phyloP scores from a whole-genome alignment of 2,113 vertebrate species.

The Peromyscus leucopus region DNA sequence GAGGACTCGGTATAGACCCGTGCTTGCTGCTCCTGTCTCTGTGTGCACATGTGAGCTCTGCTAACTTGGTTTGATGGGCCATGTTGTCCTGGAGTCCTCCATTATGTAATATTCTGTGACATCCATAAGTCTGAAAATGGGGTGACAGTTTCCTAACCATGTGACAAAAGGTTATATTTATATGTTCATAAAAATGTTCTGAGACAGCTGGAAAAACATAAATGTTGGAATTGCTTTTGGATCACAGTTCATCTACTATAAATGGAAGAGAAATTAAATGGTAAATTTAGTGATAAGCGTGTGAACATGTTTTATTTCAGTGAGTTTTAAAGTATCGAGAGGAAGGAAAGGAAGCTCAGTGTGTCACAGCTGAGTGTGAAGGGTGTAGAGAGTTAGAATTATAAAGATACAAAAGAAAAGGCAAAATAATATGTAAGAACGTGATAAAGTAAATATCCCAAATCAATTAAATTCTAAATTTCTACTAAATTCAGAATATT shows the following conservation, averaged over 20 bases:
- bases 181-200: not conserved
- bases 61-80: not conserved
- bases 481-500: not conserved
- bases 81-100: not conserved
- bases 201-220: constrained; percentile 9
- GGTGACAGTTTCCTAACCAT: not conserved
- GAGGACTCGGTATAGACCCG: not conserved
- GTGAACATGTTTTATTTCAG: not conserved
- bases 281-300: not conserved
- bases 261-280: constrained; percentile 1
- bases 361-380: not conserved
- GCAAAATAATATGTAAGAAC: not conserved
- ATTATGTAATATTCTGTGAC: not conserved
- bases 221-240: not conserved
- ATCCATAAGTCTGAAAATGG: not conserved
- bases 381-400: not conserved
- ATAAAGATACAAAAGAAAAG: not conserved
- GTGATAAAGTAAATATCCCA: not conserved
- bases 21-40: not conserved
- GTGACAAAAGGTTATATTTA: constrained; percentile 10
- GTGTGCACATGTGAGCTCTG: not conserved
- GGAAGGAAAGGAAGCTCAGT: not conserved
- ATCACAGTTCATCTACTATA: not conserved
- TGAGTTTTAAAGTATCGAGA: not conserved
- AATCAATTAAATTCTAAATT: not conserved